Percentiles rank a stretch among this genome's conserved stretches.
Evolutionary conservation across 2,888 invertebrate genomes (phyloP).

Genomic region (Drosophila nigritarsus): DNA sequence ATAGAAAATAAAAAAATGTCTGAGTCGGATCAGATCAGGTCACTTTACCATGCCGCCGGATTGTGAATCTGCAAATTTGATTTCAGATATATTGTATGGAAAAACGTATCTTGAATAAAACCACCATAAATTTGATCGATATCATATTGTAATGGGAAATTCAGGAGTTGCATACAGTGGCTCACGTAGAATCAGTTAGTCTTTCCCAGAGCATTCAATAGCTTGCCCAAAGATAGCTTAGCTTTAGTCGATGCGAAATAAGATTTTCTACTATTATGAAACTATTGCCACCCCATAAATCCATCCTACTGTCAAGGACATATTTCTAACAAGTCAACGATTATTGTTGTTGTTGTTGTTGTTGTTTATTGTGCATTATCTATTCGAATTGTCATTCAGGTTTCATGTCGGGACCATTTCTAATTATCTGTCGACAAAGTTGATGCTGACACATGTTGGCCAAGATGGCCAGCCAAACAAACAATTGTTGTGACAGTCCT

Average conservation of each 20-base stretch:
- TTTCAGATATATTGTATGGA: background rate
- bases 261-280: background rate
- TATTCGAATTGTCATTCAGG: background rate
- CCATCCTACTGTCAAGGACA: constrained; percentile 4
- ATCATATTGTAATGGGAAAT: background rate
- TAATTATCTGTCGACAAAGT: background rate
- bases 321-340: background rate
- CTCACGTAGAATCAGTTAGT: background rate
- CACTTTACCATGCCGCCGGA: background rate
- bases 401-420: background rate
- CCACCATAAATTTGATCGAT: background rate
- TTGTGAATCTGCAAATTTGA: background rate
- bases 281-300: background rate
- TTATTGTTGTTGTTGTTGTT: constrained; percentile 1
- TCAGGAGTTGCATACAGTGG: background rate
- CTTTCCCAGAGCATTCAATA: background rate
- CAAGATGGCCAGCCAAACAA: background rate
- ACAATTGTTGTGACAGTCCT: background rate
- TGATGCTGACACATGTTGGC: background rate
- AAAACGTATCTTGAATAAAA: background rate
- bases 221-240: background rate
- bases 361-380: background rate
- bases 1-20: background rate
- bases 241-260: background rate
- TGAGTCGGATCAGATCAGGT: background rate